Percentiles rank a stretch among this genome's conserved stretches.
phyloP scores from a whole-genome alignment of 2,113 vertebrate species.

The Podarcis raffonei region DNA sequence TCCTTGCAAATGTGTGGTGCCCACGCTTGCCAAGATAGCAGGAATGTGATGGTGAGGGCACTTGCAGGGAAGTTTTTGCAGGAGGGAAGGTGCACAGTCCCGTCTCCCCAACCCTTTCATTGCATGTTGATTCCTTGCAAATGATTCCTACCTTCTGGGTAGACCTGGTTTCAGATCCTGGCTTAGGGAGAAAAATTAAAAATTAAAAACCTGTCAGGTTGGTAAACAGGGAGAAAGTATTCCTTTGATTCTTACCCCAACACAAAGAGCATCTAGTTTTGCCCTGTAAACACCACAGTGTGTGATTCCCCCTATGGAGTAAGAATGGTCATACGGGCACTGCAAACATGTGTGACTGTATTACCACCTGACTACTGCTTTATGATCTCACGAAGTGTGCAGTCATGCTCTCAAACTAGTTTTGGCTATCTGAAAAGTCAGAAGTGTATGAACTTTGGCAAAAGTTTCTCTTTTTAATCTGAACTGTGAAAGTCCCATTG shows the following conservation, averaged over 20 bases:
- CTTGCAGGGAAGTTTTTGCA: not conserved
- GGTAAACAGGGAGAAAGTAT: not conserved
- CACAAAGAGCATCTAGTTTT: no score
- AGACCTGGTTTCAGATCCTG: no score
- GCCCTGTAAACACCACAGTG: no score
- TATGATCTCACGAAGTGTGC: not conserved
- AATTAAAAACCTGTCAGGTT: not conserved
- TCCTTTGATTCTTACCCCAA: no score
- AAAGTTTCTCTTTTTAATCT: conserved; percentile 21
- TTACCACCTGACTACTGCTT: not conserved
- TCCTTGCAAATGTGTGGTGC: not conserved
- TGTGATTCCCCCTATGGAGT: no score
- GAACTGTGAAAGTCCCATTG: not conserved
- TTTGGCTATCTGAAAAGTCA: not conserved
- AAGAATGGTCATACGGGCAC: no score
- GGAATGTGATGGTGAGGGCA: not conserved
- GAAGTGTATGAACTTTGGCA: not conserved
- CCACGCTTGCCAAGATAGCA: not conserved
- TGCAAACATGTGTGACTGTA: not conserved
- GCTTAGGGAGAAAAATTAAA: not conserved
- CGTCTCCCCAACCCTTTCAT: no score
- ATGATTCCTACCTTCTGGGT: no score
- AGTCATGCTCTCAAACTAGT: no score
- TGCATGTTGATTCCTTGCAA: not conserved
- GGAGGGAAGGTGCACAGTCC: no score